Base-by-base conservation (phyloP, 2,888 invertebrate genomes). In the Balanococcus diminutus region DNA sequence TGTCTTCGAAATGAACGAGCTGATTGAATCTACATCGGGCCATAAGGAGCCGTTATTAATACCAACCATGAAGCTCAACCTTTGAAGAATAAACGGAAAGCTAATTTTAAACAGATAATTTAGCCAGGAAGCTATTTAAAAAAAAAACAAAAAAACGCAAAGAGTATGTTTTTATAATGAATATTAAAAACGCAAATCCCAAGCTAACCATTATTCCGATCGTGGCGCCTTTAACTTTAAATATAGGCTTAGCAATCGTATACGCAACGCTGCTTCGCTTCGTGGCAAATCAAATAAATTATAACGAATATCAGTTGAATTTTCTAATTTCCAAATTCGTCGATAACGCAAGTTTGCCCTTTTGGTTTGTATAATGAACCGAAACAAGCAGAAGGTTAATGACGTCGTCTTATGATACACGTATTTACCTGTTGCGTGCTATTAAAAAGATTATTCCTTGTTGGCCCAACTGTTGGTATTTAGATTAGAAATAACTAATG, bases 1-100 rank as follows among this genome's bases (percentile, higher is more conserved):
- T 61, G 61, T 61, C 61, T 61, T 61, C 61, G 61, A 61, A 61
- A 61, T 61, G 19, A 61, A 61, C 61, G 14, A 61, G 61, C 61
- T 61, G 61, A 61, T 61, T 61, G 61, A 61, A 61, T 61, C 61
- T 61, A 61, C 46, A 46, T 1, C 9, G 2, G 8, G 61, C 61
- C 14, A 56, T 36, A 36, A 16, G 11, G 25, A n/a, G 25, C 25
- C 61, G 25, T 61, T 61, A 61, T 61, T 61, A 61, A 46, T 46
- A 61, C 61, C 5, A 25, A 61, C 25, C 8, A 1, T 19, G 42
- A 2, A 42, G n/a, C n/a, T n/a, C n/a, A n/a, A n/a, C n/a, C n/a
- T n/a, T 22, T 19, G 56, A 19, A 6, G 56, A 56, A 56, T 56
- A 56, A 56, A 56, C 56, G 19, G 2, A 25, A 25, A 61, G 61